phyloP scores from a whole-genome alignment of 2,113 vertebrate species.

The Mobula birostris region DNA sequence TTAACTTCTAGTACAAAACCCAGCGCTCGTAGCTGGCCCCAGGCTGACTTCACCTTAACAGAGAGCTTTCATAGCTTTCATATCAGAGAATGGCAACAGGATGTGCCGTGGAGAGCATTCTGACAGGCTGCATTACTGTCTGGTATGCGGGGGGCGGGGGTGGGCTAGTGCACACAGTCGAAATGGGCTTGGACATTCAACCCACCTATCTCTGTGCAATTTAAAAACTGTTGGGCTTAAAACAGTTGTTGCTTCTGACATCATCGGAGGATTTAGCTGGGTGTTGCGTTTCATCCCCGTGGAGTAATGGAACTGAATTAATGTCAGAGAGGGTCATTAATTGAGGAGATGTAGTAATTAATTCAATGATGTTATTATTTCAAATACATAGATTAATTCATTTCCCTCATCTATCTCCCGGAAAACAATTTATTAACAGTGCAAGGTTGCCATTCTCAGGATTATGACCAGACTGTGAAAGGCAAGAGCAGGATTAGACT shows the following conservation, averaged over 20 bases:
- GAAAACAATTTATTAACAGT: background rate
- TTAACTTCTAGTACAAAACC: background rate
- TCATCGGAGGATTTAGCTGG: background rate
- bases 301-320: background rate
- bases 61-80: background rate
- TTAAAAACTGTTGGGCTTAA: background rate
- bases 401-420: background rate
- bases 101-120: too few relatives aligned
- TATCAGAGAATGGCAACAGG: background rate
- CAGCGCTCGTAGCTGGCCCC: background rate
- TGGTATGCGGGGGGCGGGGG: too few relatives aligned
- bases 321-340: slow-evolving; percentile 7
- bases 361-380: slow-evolving; percentile 9
- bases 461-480: too few relatives aligned
- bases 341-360: background rate
- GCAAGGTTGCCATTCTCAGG: too few relatives aligned
- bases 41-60: background rate
- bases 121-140: too few relatives aligned
- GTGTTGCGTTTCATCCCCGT: background rate
- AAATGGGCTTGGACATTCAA: background rate
- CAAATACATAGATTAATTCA: background rate
- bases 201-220: background rate
- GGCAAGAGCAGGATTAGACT: too few relatives aligned
- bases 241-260: background rate
- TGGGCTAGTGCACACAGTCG: too few relatives aligned